phyloP scores from a whole-genome alignment of 2,113 vertebrate species.

The Engystomops pustulosus region DNA sequence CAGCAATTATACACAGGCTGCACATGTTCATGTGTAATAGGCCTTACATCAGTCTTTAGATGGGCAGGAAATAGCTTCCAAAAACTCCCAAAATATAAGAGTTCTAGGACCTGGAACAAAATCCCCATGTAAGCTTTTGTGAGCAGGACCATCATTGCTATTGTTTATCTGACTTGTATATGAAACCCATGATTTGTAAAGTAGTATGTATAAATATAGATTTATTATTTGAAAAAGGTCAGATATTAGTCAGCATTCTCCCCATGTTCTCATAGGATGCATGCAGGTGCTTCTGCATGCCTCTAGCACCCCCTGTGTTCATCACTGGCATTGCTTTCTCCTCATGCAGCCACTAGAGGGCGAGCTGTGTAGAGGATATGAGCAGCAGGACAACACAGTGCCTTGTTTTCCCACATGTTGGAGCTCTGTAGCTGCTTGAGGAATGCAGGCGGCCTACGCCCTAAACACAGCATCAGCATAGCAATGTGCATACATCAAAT shows the following conservation, averaged over 20 bases:
- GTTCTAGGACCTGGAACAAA: no score
- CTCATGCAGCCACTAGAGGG: constrained; percentile 22
- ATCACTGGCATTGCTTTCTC: neutral
- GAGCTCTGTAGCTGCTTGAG: constrained; percentile 17
- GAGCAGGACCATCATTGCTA: no score
- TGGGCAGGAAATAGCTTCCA: neutral
- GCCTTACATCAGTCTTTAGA: neutral
- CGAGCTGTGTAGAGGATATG: neutral
- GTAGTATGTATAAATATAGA: no score
- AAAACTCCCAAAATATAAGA: neutral
- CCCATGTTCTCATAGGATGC: neutral
- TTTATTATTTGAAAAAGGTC: no score
- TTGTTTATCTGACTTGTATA: no score
- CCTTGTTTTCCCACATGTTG: constrained; percentile 12
- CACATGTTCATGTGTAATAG: no score
- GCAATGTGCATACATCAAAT: constrained; percentile 11
- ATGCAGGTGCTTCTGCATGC: neutral
- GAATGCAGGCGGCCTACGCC: constrained; percentile 53
- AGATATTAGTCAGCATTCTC: neutral
- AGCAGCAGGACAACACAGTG: neutral
- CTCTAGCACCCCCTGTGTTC: neutral
- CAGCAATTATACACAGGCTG: no score
- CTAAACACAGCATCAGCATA: neutral
- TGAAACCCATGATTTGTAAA: no score
- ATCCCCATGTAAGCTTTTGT: no score